Evolutionary conservation across 30 jellyfish, hydroid and myxozoan species (phyloP).

Genomic region (Hydractinia symbiolongicarpus): DNA sequence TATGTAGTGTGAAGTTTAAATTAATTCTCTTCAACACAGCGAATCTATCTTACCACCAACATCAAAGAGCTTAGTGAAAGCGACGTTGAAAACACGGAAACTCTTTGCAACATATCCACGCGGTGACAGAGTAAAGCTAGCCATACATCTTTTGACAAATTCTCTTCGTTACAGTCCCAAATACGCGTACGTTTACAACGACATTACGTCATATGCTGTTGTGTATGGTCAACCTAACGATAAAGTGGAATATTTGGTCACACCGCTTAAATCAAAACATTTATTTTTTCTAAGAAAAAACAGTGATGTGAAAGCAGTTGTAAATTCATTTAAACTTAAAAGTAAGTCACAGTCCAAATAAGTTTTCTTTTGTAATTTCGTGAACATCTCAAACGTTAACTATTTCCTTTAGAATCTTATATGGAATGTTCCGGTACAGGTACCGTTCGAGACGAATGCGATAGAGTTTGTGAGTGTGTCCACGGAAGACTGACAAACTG

Average conservation of each 20-base stretch:
- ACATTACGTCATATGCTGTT: constrained; percentile 13
- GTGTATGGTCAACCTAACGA: constrained; percentile 6
- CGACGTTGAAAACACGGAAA: background rate
- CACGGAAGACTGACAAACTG: background rate
- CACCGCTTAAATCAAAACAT: background rate
- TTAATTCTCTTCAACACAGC: no score
- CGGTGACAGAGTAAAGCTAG: background rate
- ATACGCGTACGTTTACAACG: background rate
- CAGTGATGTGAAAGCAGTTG: background rate
- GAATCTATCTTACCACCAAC: no score
- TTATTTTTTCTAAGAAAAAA: background rate
- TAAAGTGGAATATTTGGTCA: background rate
- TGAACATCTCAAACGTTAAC: background rate
- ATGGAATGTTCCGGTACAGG: constrained; percentile 10
- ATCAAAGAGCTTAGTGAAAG: no score
- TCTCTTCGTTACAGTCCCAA: background rate
- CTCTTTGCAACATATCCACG: constrained; percentile 8
- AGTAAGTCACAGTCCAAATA: background rate
- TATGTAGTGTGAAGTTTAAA: no score
- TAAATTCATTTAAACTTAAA: background rate
- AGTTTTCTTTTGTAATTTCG: background rate
- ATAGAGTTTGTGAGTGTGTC: constrained; percentile 1
- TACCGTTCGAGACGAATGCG: background rate
- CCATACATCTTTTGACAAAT: background rate
- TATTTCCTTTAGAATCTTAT: background rate